A percentile compares a stretch with the other conserved stretches of the same genome.
Conservation (phyloP, 2,113 vertebrate genomes). For the Tetrax tetrax region DNA sequence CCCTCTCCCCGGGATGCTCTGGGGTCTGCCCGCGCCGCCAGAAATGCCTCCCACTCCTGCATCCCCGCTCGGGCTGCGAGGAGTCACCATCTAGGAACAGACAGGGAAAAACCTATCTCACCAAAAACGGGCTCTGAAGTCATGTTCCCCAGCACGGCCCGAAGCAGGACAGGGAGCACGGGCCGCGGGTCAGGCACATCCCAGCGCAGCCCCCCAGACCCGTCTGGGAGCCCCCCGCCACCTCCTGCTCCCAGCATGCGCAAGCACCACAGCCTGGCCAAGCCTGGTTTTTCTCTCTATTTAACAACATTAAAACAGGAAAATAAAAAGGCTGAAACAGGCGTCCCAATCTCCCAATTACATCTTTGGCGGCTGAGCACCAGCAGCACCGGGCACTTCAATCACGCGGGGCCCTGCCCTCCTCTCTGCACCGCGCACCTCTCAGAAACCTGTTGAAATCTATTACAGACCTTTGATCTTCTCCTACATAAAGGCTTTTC, state of each 20-base stretch:
- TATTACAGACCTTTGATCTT: constrained; percentile 71
- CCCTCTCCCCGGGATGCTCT: background rate
- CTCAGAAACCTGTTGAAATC: constrained; percentile 61
- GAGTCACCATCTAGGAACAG: background rate
- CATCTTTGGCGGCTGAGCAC: background rate
- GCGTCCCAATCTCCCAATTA: constrained; percentile 23
- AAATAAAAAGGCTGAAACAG: background rate
- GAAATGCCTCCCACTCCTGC: background rate
- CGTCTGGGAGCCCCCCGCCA: background rate
- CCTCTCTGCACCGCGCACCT: background rate
- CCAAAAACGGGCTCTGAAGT: background rate
- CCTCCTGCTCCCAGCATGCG: rapidly evolving
- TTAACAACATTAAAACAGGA: background rate
- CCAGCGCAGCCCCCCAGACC: background rate
- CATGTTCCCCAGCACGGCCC: rapidly evolving
- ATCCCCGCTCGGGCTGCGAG: rapidly evolving
- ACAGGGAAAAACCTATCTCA: background rate
- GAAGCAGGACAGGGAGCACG: background rate
- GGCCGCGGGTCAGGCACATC: rapidly evolving
- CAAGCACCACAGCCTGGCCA: background rate
- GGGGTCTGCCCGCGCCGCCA: background rate
- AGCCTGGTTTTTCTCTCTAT: background rate
- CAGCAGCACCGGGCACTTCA: background rate
- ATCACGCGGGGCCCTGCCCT: background rate
- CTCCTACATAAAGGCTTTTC: constrained; percentile 46